Conservation (phyloP, 2,113 vertebrate species). For the Phasianus colchicus region DNA sequence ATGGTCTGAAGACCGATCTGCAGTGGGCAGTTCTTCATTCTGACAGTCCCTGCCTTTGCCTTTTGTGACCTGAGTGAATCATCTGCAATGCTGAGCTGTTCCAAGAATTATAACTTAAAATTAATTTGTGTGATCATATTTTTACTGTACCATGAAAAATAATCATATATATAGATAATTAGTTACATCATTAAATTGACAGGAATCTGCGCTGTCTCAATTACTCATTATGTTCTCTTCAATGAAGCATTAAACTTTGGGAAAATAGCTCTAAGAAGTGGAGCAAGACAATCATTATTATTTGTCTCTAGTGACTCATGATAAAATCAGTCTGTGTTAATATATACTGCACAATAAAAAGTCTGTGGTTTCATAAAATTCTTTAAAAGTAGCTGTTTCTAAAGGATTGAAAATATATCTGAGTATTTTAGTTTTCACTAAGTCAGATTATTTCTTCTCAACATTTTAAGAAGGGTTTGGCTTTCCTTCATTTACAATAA, state of each 20-base stretch:
- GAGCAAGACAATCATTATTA: neutral
- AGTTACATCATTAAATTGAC: neutral
- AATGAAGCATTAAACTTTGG: neutral
- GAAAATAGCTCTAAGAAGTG: neutral
- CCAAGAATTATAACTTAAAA: neutral
- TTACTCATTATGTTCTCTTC: neutral
- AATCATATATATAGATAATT: neutral
- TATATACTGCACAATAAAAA: neutral
- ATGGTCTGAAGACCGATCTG: neutral
- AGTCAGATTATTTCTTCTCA: neutral
- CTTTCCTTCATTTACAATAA: neutral
- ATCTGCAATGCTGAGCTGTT: neutral
- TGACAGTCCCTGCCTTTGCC: neutral
- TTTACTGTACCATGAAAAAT: neutral
- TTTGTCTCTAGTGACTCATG: neutral
- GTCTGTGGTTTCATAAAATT: neutral
- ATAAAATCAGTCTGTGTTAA: neutral
- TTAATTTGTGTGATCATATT: neutral
- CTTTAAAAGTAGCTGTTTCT: neutral
- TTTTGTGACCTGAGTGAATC: neutral
- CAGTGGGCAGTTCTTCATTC: neutral
- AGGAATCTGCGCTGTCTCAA: neutral
- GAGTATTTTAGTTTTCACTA: neutral
- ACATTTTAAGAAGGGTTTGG: neutral
- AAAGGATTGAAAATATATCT: neutral